phyloP scores from a whole-genome alignment of 2,113 vertebrate species.

The Turnix velox region DNA sequence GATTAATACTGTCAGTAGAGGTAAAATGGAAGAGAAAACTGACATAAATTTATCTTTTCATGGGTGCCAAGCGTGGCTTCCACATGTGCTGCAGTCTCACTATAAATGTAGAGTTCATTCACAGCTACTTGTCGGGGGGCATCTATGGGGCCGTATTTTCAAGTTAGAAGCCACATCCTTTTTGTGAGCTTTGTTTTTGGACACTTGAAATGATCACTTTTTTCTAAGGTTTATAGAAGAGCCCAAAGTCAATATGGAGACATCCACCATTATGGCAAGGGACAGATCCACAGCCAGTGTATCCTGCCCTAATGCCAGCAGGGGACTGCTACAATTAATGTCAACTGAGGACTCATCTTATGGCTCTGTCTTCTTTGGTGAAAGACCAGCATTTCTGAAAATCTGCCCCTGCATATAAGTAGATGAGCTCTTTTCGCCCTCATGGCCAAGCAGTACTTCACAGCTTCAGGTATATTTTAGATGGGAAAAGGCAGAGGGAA shows the following conservation, averaged over 20 bases:
- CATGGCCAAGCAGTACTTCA: neutral
- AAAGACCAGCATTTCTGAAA: neutral
- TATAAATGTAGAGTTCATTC: neutral
- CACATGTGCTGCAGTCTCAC: neutral
- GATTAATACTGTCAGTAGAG: neutral
- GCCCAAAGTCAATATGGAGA: neutral
- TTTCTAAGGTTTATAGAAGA: neutral
- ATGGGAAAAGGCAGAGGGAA: neutral
- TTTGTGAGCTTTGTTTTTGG: neutral
- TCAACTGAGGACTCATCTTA: neutral
- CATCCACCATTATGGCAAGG: accelerated
- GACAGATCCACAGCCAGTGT: accelerated
- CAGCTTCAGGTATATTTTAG: neutral
- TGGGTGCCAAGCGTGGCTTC: constrained; percentile 10
- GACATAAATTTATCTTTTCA: neutral
- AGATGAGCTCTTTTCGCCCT: neutral
- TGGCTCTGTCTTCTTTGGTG: neutral
- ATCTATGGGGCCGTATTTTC: neutral
- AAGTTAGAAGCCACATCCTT: neutral
- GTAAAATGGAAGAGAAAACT: constrained; percentile 1
- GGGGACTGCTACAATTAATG: neutral
- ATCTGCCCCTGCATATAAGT: neutral
- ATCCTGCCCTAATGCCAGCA: neutral
- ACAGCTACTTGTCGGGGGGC: accelerated
- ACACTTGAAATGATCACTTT: neutral